Percentiles rank a stretch among this genome's conserved stretches.
Evolutionary conservation across 2,888 invertebrate species (phyloP).

Genomic region (Cetonia aurata): DNA sequence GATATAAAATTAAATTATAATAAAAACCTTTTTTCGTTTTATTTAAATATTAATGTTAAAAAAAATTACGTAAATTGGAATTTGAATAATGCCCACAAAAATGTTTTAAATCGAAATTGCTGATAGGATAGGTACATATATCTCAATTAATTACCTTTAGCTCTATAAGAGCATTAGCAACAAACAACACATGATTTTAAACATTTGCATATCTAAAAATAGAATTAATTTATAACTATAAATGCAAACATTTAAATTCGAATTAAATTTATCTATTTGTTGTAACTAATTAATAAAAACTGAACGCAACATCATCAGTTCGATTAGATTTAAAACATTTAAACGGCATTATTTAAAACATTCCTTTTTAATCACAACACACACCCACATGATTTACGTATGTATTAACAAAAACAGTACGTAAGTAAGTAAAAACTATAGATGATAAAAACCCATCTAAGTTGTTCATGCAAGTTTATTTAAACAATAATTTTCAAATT

Average conservation of each 20-base stretch:
- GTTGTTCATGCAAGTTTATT: too few relatives aligned
- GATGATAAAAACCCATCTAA: too few relatives aligned
- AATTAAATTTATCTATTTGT: background rate
- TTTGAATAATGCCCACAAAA: too few relatives aligned
- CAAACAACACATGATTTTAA: conserved; percentile 4
- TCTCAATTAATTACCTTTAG: too few relatives aligned
- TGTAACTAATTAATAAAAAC: background rate
- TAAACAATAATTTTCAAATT: background rate
- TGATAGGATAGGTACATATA: too few relatives aligned
- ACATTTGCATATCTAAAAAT: conserved; percentile 25
- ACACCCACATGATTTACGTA: background rate
- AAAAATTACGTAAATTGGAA: too few relatives aligned
- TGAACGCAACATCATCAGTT: background rate
- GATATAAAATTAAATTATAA: too few relatives aligned
- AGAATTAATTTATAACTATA: background rate
- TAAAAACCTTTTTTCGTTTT: too few relatives aligned
- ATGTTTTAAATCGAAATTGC: too few relatives aligned
- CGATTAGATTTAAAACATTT: too few relatives aligned
- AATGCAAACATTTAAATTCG: background rate
- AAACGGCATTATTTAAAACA: background rate
- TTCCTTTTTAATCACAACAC: conserved; percentile 9
- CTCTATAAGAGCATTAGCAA: background rate
- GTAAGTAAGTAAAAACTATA: too few relatives aligned
- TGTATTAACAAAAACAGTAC: background rate
- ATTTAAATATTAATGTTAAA: too few relatives aligned